phyloP scores from a whole-genome alignment of 2,113 vertebrate species.

The Sinocyclocheilus maitianheensis region DNA sequence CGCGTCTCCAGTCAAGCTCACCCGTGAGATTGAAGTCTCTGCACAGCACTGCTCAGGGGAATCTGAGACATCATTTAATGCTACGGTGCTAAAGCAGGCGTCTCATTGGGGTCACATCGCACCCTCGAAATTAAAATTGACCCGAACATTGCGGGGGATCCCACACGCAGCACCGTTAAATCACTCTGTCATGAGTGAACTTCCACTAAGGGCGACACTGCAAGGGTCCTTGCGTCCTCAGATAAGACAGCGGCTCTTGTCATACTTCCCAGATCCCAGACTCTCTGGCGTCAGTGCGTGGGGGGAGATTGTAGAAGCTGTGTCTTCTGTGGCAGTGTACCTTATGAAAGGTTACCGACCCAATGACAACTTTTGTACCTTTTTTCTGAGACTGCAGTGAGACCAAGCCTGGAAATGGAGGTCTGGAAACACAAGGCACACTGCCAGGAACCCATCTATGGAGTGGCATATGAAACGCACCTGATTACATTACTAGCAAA shows the following conservation, averaged over 20 bases:
- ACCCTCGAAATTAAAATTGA: constrained; percentile 71
- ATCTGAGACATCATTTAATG: constrained; percentile 71
- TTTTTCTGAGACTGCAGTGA: constrained; percentile 25
- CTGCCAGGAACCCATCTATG: constrained; percentile 38
- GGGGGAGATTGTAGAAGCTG: constrained; percentile 47
- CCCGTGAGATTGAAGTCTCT: constrained; percentile 67
- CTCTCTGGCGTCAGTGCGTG: constrained; percentile 35
- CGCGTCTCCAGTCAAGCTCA: constrained; percentile 62
- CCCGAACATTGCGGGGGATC: constrained; percentile 73
- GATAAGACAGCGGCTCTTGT: constrained; percentile 50
- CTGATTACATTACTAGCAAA: constrained; percentile 72
- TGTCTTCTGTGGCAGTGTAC: constrained; percentile 51
- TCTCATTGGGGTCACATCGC: constrained; percentile 76
- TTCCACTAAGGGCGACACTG: constrained; percentile 31
- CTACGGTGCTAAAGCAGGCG: constrained; percentile 75
- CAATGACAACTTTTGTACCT: neutral
- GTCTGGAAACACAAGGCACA: constrained; percentile 61
- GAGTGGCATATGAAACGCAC: constrained; percentile 66
- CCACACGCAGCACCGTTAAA: constrained; percentile 74
- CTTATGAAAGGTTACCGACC: neutral
- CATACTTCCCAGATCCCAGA: constrained; percentile 27
- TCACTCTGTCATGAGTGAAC: constrained; percentile 55
- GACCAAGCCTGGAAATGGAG: constrained; percentile 58
- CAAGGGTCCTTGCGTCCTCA: constrained; percentile 58
- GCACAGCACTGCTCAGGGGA: constrained; percentile 60